These are phyloP conservation scores for Drosophila erecta DNA, from an alignment of 1,140 invertebrate species.

Conservation along the genomic window DNA sequence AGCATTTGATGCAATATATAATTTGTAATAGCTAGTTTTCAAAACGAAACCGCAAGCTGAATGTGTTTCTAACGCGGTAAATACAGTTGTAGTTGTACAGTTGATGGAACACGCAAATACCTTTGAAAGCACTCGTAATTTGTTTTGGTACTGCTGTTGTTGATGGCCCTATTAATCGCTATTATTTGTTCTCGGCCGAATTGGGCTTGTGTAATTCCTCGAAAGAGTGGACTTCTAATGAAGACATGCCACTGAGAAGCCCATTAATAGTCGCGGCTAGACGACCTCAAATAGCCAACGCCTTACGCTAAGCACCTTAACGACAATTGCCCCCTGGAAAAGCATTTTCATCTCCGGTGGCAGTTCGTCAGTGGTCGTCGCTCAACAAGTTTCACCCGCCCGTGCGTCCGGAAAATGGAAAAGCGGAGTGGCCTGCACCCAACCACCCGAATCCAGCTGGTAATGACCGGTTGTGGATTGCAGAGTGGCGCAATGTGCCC, in stretches of 20 bases:
- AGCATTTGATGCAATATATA: not conserved
- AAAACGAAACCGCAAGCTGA: too few species aligned
- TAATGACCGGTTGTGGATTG: slow-evolving; percentile 67
- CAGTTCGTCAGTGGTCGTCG: slow-evolving; percentile 36
- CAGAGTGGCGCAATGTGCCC: slow-evolving; percentile 14
- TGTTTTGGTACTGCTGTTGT: slow-evolving; percentile 5
- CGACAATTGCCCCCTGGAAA: slow-evolving; percentile 54
- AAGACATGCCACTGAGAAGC: slow-evolving; percentile 55
- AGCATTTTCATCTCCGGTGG: slow-evolving; percentile 34
- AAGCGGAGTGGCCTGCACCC: not conserved
- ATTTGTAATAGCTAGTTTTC: not conserved
- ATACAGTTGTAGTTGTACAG: not conserved
- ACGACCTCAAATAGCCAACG: slow-evolving; percentile 54
- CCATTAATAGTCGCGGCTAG: slow-evolving; percentile 49
- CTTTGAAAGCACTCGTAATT: not conserved
- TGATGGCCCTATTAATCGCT: slow-evolving; percentile 20
- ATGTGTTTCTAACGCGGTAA: too few species aligned
- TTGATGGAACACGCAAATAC: not conserved
- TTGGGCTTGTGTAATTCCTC: slow-evolving; percentile 16
- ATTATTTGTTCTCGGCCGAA: slow-evolving; percentile 18
- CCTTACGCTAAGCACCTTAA: slow-evolving; percentile 75
- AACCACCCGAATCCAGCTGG: slow-evolving; percentile 7
- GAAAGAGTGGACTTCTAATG: slow-evolving; percentile 26
- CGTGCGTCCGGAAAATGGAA: slow-evolving; percentile 1
- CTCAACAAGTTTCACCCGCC: slow-evolving; percentile 62